Conservation (phyloP, 2,797 vertebrate species). For the Gephyroberyx darwinii region DNA sequence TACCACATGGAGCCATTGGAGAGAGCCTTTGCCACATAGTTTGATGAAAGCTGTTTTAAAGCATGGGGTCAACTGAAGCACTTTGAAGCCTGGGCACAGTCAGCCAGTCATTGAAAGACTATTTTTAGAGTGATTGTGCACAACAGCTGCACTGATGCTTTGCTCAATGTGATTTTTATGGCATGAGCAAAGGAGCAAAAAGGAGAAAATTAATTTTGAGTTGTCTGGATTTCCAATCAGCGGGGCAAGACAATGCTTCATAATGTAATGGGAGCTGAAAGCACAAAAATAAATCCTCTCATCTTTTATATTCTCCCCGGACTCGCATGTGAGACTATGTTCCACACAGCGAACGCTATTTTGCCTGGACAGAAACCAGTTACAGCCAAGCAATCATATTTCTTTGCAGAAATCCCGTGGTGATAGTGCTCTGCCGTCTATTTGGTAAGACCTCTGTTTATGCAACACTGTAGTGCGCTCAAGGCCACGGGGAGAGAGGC, state of each 20-base stretch:
- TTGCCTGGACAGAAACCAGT: neutral
- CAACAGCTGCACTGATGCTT: constrained; percentile 14
- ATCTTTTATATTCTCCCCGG: no score
- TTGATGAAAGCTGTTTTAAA: neutral
- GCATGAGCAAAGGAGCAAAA: neutral
- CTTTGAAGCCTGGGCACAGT: neutral
- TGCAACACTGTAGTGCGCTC: neutral
- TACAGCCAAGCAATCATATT: neutral
- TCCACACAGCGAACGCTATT: no score
- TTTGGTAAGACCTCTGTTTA: constrained; percentile 18
- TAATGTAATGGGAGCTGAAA: neutral
- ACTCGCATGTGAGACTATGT: no score
- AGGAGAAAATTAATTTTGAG: neutral
- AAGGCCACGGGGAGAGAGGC: constrained; percentile 36
- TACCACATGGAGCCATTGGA: constrained; percentile 24
- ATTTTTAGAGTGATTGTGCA: constrained; percentile 21
- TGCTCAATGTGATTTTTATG: neutral
- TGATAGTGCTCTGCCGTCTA: constrained; percentile 9
- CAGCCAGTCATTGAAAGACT: neutral
- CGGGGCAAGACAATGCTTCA: neutral
- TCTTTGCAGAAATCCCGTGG: constrained; percentile 21
- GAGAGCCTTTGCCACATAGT: constrained; percentile 18
- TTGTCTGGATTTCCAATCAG: neutral
- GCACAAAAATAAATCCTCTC: neutral
- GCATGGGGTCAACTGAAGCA: neutral